Evolutionary conservation across 2,888 invertebrate genomes (phyloP).

Genomic region (Zaprionus lineosus): DNA sequence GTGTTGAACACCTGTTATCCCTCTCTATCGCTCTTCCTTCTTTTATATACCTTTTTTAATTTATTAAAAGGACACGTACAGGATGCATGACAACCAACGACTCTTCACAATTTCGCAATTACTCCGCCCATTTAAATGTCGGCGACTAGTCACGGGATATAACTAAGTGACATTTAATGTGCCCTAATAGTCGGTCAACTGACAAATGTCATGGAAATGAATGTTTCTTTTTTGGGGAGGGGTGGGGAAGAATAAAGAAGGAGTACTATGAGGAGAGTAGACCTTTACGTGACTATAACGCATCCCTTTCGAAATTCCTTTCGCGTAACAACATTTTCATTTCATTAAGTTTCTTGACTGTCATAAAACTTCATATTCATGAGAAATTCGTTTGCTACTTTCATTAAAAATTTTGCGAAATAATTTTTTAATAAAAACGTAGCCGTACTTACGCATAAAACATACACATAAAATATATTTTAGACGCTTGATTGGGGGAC

Average conservation of each 20-base stretch:
- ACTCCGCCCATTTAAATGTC: slow-evolving; percentile 65
- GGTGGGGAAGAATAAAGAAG: too few species aligned
- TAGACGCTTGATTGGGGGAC: too few species aligned
- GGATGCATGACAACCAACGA: slow-evolving; percentile 36
- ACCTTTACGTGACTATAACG: slow-evolving; percentile 41
- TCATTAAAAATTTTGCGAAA: slow-evolving; percentile 17
- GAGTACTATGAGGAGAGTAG: background rate
- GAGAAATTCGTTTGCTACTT: slow-evolving; percentile 41
- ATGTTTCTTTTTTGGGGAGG: too few species aligned
- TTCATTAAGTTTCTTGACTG: slow-evolving; percentile 37
- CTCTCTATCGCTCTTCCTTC: background rate
- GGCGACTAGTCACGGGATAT: slow-evolving; percentile 20
- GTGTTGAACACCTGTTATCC: slow-evolving; percentile 26
- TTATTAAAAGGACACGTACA: slow-evolving; percentile 65
- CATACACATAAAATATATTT: too few species aligned
- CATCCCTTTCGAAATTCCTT: slow-evolving; percentile 12
- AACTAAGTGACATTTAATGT: slow-evolving; percentile 55
- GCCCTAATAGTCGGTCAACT: slow-evolving; percentile 51
- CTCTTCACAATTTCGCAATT: slow-evolving; percentile 49
- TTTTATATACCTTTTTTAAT: slow-evolving; percentile 49
- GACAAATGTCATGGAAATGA: slow-evolving; percentile 31
- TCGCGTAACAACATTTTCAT: slow-evolving; percentile 27
- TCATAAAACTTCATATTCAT: slow-evolving; percentile 50
- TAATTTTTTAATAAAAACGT: background rate
- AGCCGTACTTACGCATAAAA: slow-evolving; percentile 14